These are phyloP conservation scores for Hyles lineata DNA, from an alignment of 2,888 invertebrate species.

Conservation along the genomic window DNA sequence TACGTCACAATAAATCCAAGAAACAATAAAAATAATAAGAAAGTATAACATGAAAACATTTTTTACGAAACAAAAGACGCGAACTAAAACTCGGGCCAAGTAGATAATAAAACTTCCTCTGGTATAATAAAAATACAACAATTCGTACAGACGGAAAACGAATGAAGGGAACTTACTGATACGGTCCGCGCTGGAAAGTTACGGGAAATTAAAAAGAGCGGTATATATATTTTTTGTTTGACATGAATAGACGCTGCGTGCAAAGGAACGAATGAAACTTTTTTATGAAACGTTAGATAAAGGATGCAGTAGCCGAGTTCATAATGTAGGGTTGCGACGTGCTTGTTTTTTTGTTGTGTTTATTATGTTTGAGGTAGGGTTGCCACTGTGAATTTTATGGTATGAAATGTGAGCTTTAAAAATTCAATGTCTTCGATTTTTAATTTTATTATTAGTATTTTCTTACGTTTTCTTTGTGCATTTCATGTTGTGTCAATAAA, in stretches of 20 bases:
- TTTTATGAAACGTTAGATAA: slow-evolving; percentile 17
- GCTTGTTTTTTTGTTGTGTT: not conserved
- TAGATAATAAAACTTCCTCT: not conserved
- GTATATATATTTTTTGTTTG: not conserved
- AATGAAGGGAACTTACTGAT: not conserved
- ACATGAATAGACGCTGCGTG: slow-evolving; percentile 15
- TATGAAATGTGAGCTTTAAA: too few species aligned
- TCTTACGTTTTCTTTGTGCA: too few species aligned
- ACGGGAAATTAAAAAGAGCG: slow-evolving; percentile 10
- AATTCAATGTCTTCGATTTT: too few species aligned
- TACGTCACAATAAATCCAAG: not conserved
- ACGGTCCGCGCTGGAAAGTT: not conserved
- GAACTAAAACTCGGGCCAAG: not conserved
- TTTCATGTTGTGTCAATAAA: too few species aligned
- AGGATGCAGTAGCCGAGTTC: slow-evolving; percentile 11
- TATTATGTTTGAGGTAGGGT: too few species aligned
- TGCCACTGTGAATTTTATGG: too few species aligned
- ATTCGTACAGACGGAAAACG: not conserved
- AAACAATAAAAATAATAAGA: not conserved
- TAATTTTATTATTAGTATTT: too few species aligned
- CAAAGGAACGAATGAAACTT: slow-evolving; percentile 11
- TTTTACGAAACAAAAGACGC: not conserved
- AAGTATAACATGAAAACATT: slow-evolving; percentile 1
- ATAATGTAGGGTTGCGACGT: not conserved
- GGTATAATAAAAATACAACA: not conserved